These are phyloP conservation scores for Chirona hameri DNA, from an alignment of 2,888 invertebrate genomes.

Conservation along the genomic window DNA sequence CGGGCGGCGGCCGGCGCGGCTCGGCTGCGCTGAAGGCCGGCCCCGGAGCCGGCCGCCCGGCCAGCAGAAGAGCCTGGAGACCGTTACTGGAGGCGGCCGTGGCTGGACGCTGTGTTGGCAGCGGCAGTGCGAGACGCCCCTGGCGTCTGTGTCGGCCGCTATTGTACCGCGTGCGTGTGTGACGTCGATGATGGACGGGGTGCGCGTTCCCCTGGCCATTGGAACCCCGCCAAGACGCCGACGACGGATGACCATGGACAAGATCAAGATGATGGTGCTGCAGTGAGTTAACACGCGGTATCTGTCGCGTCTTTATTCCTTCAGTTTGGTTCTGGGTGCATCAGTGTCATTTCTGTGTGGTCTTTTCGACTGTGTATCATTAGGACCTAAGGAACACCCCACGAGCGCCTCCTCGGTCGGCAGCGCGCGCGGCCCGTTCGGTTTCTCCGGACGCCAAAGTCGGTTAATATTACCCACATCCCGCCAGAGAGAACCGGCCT, in stretches of 20 bases:
- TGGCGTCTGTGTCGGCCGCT: not conserved
- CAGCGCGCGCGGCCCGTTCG: too few species aligned
- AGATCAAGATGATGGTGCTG: conserved; percentile 24
- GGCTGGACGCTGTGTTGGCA: not conserved
- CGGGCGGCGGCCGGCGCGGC: not conserved
- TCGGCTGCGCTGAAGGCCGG: not conserved
- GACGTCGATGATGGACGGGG: conserved; percentile 36
- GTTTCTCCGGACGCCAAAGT: too few species aligned
- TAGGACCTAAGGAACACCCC: too few species aligned
- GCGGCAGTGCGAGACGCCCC: not conserved
- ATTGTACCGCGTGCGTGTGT: not conserved
- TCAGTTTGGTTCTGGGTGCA: too few species aligned
- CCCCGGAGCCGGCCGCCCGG: not conserved
- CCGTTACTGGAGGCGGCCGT: not conserved
- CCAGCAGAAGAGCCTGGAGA: not conserved
- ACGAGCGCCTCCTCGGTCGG: too few species aligned
- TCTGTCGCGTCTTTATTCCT: too few species aligned
- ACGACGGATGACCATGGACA: conserved; percentile 9
- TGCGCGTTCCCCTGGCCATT: not conserved
- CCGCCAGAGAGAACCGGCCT: too few species aligned
- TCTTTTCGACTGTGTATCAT: too few species aligned
- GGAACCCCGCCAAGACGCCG: not conserved
- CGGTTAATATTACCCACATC: too few species aligned
- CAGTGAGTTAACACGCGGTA: not conserved
- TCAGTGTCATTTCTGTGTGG: too few species aligned